Evolutionary conservation across 92 coral and sea anemone genomes (phyloP).

Genomic region (Zoanthus sansibaricus): DNA sequence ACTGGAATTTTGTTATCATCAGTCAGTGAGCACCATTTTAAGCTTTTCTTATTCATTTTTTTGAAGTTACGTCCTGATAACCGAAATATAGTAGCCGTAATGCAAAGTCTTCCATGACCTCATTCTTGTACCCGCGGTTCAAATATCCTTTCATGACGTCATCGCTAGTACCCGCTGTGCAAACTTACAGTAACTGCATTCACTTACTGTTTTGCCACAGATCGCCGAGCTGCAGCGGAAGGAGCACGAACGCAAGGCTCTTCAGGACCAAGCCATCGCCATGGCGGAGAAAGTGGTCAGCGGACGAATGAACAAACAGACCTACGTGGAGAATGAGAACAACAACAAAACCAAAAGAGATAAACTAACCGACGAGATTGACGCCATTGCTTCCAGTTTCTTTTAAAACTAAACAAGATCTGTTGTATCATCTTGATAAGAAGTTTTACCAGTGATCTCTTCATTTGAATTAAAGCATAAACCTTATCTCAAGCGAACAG

Average conservation of each 20-base stretch:
- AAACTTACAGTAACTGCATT: background rate
- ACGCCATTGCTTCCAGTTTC: slow-evolving; percentile 78
- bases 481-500: background rate
- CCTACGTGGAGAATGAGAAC: slow-evolving; percentile 86
- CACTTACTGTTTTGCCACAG: slow-evolving; percentile 49
- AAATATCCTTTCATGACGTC: background rate
- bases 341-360: slow-evolving; percentile 85
- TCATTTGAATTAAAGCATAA: background rate
- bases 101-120: background rate
- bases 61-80: background rate
- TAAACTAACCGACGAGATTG: slow-evolving; percentile 90
- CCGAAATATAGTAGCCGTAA: background rate
- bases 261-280: slow-evolving; percentile 88
- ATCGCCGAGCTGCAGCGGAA: slow-evolving; percentile 92
- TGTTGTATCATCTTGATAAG: slow-evolving; percentile 25
- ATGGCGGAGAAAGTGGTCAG: slow-evolving; percentile 96
- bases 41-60: background rate
- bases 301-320: slow-evolving; percentile 90
- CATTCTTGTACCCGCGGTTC: background rate
- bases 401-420: slow-evolving; percentile 48
- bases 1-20: too few species aligned
- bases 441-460: slow-evolving; percentile 11
- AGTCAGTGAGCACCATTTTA: too few species aligned
- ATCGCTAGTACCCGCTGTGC: background rate
- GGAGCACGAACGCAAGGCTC: slow-evolving; percentile 88